A percentile compares a stretch with the other conserved stretches of the same genome.
These are phyloP conservation scores for Zaprionus inermis DNA, from an alignment of 1,140 invertebrate genomes.

Conservation along the genomic window DNA sequence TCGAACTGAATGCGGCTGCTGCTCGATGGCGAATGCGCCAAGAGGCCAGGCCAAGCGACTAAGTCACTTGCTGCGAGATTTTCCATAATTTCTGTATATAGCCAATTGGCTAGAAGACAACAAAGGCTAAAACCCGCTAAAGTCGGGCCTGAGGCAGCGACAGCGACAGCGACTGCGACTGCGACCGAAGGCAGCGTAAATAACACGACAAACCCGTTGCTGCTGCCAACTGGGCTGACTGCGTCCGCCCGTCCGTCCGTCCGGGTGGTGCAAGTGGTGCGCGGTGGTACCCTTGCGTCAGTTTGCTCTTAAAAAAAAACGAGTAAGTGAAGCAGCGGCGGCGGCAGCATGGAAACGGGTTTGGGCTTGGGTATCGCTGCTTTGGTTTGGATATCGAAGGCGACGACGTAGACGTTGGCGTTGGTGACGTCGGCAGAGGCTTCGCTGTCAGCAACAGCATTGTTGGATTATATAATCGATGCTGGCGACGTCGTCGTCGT, in stretches of 20 bases:
- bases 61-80: constrained; percentile 53
- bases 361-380: constrained; percentile 34
- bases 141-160: constrained; percentile 14
- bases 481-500: constrained; percentile 31
- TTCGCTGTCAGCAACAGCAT: constrained; percentile 66
- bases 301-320: constrained; percentile 77
- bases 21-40: constrained; percentile 66
- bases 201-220: constrained; percentile 76
- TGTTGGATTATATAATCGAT: constrained; percentile 73
- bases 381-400: constrained; percentile 28
- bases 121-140: constrained; percentile 12
- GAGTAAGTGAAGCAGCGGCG: constrained; percentile 59
- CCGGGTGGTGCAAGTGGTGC: constrained; percentile 29
- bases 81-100: constrained; percentile 68
- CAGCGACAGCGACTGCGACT: neutral
- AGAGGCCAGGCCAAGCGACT: constrained; percentile 29
- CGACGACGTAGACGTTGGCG: constrained; percentile 18
- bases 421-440: constrained; percentile 23
- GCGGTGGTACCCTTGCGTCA: constrained; percentile 71
- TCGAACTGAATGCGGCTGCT: constrained; percentile 16
- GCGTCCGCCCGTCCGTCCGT: neutral
- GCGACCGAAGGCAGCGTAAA: constrained; percentile 24
- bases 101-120: constrained; percentile 39
- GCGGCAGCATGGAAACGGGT: constrained; percentile 21
- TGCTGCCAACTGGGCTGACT: constrained; percentile 21